Base-by-base conservation (phyloP, 2,888 invertebrate species). In the Troides helena region DNA sequence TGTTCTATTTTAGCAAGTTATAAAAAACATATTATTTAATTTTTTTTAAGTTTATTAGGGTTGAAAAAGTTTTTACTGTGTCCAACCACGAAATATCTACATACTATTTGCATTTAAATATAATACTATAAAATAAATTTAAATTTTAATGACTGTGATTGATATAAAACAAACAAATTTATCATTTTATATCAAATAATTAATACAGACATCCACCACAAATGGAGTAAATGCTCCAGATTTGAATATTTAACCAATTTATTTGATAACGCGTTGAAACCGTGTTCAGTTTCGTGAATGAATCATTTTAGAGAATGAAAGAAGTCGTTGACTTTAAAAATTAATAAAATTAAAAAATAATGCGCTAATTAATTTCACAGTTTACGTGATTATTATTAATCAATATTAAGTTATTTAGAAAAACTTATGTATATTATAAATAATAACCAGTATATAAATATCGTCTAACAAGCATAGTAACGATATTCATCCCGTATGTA, bases 281-380 rank as follows among this genome's bases (percentile, higher is more conserved):
- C 36, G 23, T 61, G 36, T 63, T 58, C 30, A 57, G 10, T 30
- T 61, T 62, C 43, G 56, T 68, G 46, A 62, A 68, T 62, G 58
- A 68, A 53, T 23, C 17, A 39, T 59, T 50, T 64, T 66, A 7
- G 8, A 56, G 23, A 61, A 5, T 43, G 17, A 17, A 39, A 6
- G 21, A 59, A 30, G 68, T 64, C 68, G 43, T 53, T 65, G 68
- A 67, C 67, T 36, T 61, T 46, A 12, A 18, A 56, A 67, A 61
- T 61, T 53, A n/a, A n/a, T 0, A 1, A 53, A 53, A 53, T 53
- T 53, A 53, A 53, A 53, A 18, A 53, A 53, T 53, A 53, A 53
- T 53, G n/a, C n/a, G 0, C 53, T 53, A 53, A n/a, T 53, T 5
- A 18, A 53, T 53, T 53, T 7, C n/a, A 53, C 53, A 53, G 18